Evolutionary conservation across 2,888 invertebrate species (phyloP), one percentile per base, ranked within the genome.

Genomic region (Ecdyonurus torrentis): DNA sequence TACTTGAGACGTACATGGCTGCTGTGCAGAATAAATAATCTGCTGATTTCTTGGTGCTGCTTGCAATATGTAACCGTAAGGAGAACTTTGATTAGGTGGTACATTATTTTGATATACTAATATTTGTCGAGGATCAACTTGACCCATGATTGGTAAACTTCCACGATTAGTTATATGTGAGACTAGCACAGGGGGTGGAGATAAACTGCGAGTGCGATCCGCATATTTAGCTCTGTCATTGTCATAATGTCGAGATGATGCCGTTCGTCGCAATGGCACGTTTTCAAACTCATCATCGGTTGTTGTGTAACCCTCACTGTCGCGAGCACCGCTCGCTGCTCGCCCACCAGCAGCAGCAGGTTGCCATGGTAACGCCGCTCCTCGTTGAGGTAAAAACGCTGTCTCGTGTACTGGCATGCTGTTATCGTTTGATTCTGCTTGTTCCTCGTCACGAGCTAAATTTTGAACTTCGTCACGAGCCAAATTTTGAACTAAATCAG

Each of bases 361-460:
- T 37, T 37, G 37, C 37, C 37, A 37, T 37, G 37, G 37, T 15
- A 15, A 5, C 37, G 37, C 37, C 7, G 37, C 5, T 5, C 37
- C 37, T 10, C 37, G 37, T 22, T n/a, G 55, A 5, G 55, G 22
- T 22, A 55, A 22, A 22, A 55, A 55, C 19, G 55, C 55, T 5
- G 55, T 55, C 55, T 55, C 55, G 55, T 55, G 55, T n/a, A 55
- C 55, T 20, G 55, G 55, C 55, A 55, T 55, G 3, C 22, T n/a
- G 20, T n/a, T n/a, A 7, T 7, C 7, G 19, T 55, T 5, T 7
- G 7, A 22, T 10, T 10, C 10, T 20, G 55, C 55, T 18, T 18
- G 5, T 50, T 50, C 50, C n/a, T n/a, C n/a, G n/a, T n/a, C n/a
- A n/a, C n/a, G n/a, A n/a, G n/a, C n/a, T n/a, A n/a, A n/a, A n/a